Percentiles rank a stretch among this genome's conserved stretches.
Evolutionary conservation across 92 coral and sea anemone genomes (phyloP).

Genomic region (Chrysogorgia sp.): DNA sequence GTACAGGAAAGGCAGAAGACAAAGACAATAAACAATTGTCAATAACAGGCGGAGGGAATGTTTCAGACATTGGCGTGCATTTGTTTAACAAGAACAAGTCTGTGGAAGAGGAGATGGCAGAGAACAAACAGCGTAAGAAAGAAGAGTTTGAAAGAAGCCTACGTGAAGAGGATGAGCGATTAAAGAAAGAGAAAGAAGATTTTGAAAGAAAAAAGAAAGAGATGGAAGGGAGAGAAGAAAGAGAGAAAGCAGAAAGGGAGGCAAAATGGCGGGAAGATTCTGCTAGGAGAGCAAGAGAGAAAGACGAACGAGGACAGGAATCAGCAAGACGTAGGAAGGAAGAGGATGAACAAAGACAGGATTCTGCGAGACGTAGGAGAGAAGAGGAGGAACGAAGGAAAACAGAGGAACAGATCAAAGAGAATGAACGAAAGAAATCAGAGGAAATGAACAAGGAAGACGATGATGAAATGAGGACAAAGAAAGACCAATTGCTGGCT

Average conservation of each 20-base stretch:
- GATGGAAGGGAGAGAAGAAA: slow-evolving; percentile 55
- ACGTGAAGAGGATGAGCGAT: slow-evolving; percentile 58
- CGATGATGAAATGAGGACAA: slow-evolving; percentile 75
- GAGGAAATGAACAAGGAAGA: slow-evolving; percentile 68
- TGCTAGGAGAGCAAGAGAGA: slow-evolving; percentile 64
- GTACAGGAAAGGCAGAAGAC: slow-evolving; percentile 1
- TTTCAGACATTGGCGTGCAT: background rate
- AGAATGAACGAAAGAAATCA: slow-evolving; percentile 54
- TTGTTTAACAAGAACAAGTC: slow-evolving; percentile 33
- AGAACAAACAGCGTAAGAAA: slow-evolving; percentile 60
- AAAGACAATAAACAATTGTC: slow-evolving; percentile 27
- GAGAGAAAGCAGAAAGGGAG: slow-evolving; percentile 61
- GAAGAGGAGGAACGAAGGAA: slow-evolving; percentile 60
- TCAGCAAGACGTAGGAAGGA: slow-evolving; percentile 56
- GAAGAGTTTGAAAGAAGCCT: slow-evolving; percentile 49
- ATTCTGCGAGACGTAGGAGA: slow-evolving; percentile 55
- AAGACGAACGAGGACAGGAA: slow-evolving; percentile 47
- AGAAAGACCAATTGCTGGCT: slow-evolving; percentile 86
- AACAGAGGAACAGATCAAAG: slow-evolving; percentile 53
- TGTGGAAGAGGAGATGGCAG: slow-evolving; percentile 63
- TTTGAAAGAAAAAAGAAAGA: slow-evolving; percentile 57
- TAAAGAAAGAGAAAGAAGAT: slow-evolving; percentile 61
- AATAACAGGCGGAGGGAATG: slow-evolving; percentile 28
- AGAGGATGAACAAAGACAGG: slow-evolving; percentile 54
- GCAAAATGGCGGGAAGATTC: slow-evolving; percentile 64